A percentile compares a stretch with the other conserved stretches of the same genome.
Conservation (phyloP, 2,888 invertebrate species). For the Scotopteryx bipunctaria region DNA sequence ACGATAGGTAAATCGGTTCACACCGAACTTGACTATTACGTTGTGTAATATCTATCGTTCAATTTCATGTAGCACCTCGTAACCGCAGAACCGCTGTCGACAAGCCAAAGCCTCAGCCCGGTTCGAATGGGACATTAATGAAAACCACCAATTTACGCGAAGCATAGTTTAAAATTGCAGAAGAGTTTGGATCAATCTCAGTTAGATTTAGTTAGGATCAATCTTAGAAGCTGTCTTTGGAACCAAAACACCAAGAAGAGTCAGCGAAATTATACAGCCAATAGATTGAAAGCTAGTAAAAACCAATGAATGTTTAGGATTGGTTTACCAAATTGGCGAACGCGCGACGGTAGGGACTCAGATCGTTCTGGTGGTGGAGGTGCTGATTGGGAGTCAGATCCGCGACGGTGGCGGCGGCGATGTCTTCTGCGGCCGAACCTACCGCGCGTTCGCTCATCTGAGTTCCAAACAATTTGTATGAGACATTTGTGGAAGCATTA, state of each 20-base stretch:
- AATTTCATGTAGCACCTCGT: background rate
- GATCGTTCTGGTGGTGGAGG: slow-evolving; percentile 34
- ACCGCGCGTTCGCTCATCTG: slow-evolving; percentile 33
- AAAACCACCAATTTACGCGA: slow-evolving; percentile 1
- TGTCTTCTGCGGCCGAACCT: slow-evolving; percentile 28
- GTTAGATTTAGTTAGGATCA: too few species aligned
- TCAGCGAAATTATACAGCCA: too few species aligned
- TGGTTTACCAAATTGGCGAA: slow-evolving; percentile 25
- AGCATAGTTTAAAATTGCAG: slow-evolving; percentile 2
- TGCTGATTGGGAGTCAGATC: slow-evolving; percentile 14
- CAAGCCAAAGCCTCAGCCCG: background rate
- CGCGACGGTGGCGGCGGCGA: slow-evolving; percentile 20
- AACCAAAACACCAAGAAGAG: too few species aligned
- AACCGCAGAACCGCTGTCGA: background rate
- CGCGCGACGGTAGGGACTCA: slow-evolving; percentile 21
- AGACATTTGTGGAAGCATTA: background rate
- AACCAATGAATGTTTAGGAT: background rate
- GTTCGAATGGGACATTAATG: background rate
- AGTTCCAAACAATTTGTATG: slow-evolving; percentile 19
- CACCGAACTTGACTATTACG: too few species aligned
- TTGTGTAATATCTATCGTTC: background rate
- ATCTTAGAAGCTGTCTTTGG: too few species aligned
- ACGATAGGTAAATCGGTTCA: too few species aligned
- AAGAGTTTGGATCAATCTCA: too few species aligned
- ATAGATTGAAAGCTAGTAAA: background rate